Percentiles rank a stretch among this genome's conserved stretches.
Evolutionary conservation across 2,797 vertebrate genomes (phyloP).

Genomic region (Monodelphis domestica): DNA sequence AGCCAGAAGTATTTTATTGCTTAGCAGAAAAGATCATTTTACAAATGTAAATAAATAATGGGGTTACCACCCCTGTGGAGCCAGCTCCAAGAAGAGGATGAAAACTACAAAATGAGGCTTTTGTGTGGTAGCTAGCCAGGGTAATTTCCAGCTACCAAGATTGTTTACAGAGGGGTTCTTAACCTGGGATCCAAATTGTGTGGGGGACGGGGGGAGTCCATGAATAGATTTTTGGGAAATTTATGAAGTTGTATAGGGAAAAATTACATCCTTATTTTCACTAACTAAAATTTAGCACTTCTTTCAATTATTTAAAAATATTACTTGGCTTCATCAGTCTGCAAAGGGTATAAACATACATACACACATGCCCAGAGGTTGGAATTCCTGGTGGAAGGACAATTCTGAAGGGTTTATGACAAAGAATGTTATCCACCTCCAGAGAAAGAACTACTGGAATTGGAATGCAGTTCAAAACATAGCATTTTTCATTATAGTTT

Average conservation of each 20-base stretch:
- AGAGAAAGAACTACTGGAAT: too few relatives aligned
- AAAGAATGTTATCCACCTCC: too few relatives aligned
- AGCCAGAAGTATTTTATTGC: slow-evolving; percentile 59
- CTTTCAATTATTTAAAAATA: neutral
- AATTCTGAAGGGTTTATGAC: too few relatives aligned
- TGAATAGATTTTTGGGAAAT: neutral
- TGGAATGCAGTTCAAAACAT: too few relatives aligned
- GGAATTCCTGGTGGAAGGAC: too few relatives aligned
- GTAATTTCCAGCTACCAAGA: neutral
- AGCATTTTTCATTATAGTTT: too few relatives aligned
- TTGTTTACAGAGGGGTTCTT: neutral
- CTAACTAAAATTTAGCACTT: neutral
- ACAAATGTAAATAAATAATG: slow-evolving; percentile 13
- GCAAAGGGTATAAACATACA: too few relatives aligned
- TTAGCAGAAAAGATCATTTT: slow-evolving; percentile 44
- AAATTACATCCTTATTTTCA: neutral
- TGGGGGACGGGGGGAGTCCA: too few relatives aligned
- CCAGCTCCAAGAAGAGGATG: neutral
- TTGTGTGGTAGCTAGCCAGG: neutral
- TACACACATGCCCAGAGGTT: too few relatives aligned
- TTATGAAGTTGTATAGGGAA: neutral
- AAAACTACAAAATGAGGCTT: neutral
- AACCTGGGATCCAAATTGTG: neutral
- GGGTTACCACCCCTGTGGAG: neutral
- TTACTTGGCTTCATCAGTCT: too few relatives aligned